phyloP scores from a whole-genome alignment of 2,888 invertebrate genomes.

The Thereva nobilitata region DNA sequence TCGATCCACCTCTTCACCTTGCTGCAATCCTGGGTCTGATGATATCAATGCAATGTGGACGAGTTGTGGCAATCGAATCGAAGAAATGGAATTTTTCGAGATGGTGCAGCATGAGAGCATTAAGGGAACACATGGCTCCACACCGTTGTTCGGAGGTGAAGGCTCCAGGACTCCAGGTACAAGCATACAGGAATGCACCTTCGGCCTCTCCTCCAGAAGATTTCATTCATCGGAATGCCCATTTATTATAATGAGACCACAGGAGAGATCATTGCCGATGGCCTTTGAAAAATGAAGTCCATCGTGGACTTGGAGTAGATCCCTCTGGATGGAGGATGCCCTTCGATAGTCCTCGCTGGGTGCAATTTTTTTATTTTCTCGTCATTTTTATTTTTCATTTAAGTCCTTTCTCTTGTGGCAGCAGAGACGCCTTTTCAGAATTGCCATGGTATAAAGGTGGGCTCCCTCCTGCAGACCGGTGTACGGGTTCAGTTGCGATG shows the following conservation, averaged over 20 bases:
- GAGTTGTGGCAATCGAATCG: constrained; percentile 5
- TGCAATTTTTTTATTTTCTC: no score
- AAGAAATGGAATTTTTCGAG: constrained; percentile 17
- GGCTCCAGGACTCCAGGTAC: constrained; percentile 1
- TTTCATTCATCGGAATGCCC: constrained; percentile 40
- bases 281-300: constrained; percentile 13
- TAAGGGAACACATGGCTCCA: constrained; percentile 4
- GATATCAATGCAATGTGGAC: constrained; percentile 11
- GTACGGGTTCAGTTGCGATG: no score
- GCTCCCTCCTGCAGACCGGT: no score
- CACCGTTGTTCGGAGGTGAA: constrained; percentile 3
- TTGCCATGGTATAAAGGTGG: no score
- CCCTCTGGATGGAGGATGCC: no score
- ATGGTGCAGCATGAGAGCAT: constrained; percentile 9
- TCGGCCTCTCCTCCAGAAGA: constrained; percentile 18
- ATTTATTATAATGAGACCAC: constrained; percentile 37
- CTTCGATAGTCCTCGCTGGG: no score
- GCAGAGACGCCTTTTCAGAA: no score
- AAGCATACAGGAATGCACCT: constrained; percentile 1
- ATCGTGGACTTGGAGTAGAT: no score
- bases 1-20: neutral
- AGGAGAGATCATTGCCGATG: constrained; percentile 33
- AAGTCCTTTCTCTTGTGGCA: no score
- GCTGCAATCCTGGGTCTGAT: neutral
- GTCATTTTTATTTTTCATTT: no score